Percentiles rank a stretch among this genome's conserved stretches.
These are phyloP conservation scores for Teleopsis dalmanni DNA, from an alignment of 1,140 invertebrate species.

Conservation along the genomic window DNA sequence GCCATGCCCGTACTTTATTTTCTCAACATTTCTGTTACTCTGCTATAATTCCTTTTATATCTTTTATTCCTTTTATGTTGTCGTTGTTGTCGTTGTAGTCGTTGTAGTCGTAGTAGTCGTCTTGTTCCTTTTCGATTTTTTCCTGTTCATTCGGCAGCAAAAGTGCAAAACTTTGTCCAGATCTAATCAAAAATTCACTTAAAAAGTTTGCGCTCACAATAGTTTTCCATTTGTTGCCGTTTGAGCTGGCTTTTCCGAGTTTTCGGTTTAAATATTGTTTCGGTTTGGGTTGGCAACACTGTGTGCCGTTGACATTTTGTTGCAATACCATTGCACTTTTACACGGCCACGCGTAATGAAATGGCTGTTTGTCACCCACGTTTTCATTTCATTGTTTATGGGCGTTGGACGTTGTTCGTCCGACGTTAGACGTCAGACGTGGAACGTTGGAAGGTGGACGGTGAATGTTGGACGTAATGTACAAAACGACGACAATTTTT, in stretches of 20 bases:
- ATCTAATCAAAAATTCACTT: conserved; percentile 11
- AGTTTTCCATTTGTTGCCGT: conserved; percentile 5
- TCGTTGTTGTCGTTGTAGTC: background rate
- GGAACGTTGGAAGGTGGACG: too few relatives aligned
- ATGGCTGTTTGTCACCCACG: too few relatives aligned
- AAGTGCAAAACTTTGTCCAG: conserved; percentile 4
- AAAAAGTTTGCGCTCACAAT: conserved; percentile 8
- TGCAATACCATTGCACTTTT: conserved; percentile 7
- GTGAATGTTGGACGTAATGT: too few relatives aligned
- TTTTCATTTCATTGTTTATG: too few relatives aligned
- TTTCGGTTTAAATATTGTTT: background rate
- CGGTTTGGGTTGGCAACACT: background rate
- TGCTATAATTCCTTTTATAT: background rate
- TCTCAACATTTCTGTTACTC: background rate
- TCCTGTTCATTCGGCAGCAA: background rate
- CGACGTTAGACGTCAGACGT: too few relatives aligned
- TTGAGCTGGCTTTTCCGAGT: background rate
- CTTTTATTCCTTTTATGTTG: background rate
- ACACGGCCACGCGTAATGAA: conserved; percentile 1
- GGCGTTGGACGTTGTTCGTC: too few relatives aligned
- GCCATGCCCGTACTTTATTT: background rate
- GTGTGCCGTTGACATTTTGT: background rate
- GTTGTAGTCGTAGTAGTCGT: background rate
- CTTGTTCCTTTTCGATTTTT: background rate
- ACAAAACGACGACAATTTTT: too few relatives aligned